These are phyloP conservation scores for Clarias laeviceps DNA, from an alignment of 2,797 vertebrate genomes.

Conservation along the genomic window DNA sequence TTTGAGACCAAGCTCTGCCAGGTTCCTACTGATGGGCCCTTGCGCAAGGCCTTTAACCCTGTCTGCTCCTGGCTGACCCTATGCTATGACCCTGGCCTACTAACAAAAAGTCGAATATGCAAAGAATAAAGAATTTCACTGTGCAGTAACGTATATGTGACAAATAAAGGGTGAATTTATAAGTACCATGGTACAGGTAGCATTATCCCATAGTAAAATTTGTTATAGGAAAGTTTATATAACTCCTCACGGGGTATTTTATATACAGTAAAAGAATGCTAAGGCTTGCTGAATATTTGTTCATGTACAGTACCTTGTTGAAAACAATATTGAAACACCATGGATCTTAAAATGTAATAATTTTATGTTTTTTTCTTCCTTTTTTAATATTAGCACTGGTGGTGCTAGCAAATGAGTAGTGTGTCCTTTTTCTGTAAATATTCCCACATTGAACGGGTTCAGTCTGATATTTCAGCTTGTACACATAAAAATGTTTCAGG, in stretches of 20 bases:
- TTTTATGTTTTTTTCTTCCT: not conserved
- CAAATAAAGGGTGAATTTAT: no score
- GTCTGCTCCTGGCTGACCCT: no score
- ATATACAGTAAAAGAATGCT: no score
- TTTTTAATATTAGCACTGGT: not conserved
- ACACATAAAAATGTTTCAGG: constrained; percentile 3
- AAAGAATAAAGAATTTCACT: no score
- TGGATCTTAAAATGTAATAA: not conserved
- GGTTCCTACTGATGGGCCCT: no score
- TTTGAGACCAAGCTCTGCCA: no score
- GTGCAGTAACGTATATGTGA: no score
- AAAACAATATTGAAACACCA: not conserved
- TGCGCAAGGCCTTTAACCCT: no score
- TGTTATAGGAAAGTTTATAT: not conserved
- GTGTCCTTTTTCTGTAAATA: not conserved
- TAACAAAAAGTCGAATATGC: no score
- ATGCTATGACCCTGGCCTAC: no score
- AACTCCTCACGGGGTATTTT: not conserved
- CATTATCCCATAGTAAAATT: no score
- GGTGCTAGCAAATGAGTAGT: not conserved
- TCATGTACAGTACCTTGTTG: not conserved
- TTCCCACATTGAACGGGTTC: not conserved
- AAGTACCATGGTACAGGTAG: no score
- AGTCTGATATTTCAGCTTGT: constrained; percentile 12
- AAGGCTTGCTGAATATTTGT: not conserved